Evolutionary conservation across 2,888 invertebrate genomes (phyloP).

Genomic region (Plagiodera versicolora): DNA sequence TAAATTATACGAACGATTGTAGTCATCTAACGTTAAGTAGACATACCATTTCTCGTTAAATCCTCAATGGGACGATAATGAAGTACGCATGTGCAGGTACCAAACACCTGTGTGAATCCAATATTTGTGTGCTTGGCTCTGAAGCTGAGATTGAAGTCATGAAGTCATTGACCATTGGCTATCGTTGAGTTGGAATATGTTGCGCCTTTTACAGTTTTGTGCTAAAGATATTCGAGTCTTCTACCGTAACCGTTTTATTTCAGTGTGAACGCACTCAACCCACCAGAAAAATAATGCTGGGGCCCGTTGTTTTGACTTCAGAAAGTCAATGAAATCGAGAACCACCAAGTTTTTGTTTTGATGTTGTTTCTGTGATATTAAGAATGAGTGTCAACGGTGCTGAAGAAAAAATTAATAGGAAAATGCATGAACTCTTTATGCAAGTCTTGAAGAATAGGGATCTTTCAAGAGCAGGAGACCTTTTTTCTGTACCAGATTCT

Average conservation of each 20-base stretch:
- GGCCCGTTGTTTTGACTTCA: background rate
- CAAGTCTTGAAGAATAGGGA: slow-evolving; percentile 89
- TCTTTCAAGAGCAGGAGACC: slow-evolving; percentile 86
- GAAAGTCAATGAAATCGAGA: background rate
- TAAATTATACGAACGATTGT: too few species aligned
- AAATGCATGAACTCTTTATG: slow-evolving; percentile 89
- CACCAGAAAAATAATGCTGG: background rate
- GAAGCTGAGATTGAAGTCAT: too few species aligned
- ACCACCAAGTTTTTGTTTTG: slow-evolving; percentile 1
- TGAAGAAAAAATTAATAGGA: slow-evolving; percentile 48
- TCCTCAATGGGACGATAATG: too few species aligned
- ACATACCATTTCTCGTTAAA: too few species aligned
- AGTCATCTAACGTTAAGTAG: too few species aligned
- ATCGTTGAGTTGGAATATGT: slow-evolving; percentile 33
- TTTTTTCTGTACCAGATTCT: slow-evolving; percentile 85
- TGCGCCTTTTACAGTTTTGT: slow-evolving; percentile 33
- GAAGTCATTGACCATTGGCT: slow-evolving; percentile 35
- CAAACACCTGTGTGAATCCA: too few species aligned
- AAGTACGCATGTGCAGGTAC: too few species aligned
- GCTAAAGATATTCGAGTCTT: slow-evolving; percentile 21
- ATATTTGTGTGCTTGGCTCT: too few species aligned
- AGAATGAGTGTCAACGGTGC: slow-evolving; percentile 36
- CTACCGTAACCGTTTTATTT: slow-evolving; percentile 20
- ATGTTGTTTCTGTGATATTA: slow-evolving; percentile 1
- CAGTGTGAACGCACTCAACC: slow-evolving; percentile 6